phyloP scores from a whole-genome alignment of 1,140 invertebrate genomes.

The Drosophila punjabiensis region DNA sequence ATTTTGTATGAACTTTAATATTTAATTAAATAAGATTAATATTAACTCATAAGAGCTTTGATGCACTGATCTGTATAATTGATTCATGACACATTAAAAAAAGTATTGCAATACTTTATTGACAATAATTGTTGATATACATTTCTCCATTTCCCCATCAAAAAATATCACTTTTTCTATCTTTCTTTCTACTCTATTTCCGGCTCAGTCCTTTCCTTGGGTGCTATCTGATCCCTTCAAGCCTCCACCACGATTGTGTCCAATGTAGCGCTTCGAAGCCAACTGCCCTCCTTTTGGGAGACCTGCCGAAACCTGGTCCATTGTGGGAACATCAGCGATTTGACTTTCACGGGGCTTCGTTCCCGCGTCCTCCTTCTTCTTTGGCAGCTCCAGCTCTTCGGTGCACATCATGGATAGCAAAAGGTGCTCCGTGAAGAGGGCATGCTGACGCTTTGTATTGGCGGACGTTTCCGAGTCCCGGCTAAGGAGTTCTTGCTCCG shows the following conservation, averaged over 20 bases:
- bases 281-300: neutral
- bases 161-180: too few relatives aligned
- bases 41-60: too few relatives aligned
- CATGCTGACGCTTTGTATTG: constrained; percentile 13
- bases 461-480: neutral
- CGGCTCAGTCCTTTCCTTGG: neutral
- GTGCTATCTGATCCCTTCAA: neutral
- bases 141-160: neutral
- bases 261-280: neutral
- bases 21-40: too few relatives aligned
- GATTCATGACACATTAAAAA: neutral
- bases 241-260: neutral
- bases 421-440: constrained; percentile 57
- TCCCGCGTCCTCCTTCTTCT: neutral
- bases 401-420: constrained; percentile 64
- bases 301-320: neutral
- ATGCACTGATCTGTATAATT: neutral
- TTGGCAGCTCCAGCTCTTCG: constrained; percentile 39
- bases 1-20: neutral
- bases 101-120: neutral
- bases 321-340: neutral
- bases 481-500: constrained; percentile 5
- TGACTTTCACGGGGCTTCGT: neutral
- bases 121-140: neutral
- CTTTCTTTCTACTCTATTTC: neutral